A percentile compares a stretch with the other conserved stretches of the same genome.
Evolutionary conservation across 1,140 invertebrate genomes (phyloP).

Genomic region (Eupeodes corollae): DNA sequence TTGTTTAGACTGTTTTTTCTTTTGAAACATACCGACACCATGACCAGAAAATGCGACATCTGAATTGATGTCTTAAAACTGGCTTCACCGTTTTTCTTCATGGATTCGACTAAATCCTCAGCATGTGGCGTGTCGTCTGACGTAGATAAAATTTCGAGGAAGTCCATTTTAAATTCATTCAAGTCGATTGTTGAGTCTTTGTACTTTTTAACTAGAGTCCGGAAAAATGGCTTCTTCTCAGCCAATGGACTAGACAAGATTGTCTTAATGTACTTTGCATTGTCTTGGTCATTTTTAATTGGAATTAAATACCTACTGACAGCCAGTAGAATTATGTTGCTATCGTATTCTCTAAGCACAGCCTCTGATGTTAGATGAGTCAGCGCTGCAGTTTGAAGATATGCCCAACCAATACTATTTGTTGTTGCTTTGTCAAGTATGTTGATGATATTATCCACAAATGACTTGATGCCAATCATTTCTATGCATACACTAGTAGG

Average conservation of each 20-base stretch:
- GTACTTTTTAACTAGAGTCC: slow-evolving; percentile 8
- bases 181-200: slow-evolving; percentile 9
- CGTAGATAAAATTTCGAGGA: slow-evolving; percentile 21
- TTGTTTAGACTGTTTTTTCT: slow-evolving; percentile 5
- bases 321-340: slow-evolving; percentile 23
- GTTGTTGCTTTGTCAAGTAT: slow-evolving; percentile 22
- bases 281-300: not conserved
- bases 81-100: slow-evolving; percentile 13
- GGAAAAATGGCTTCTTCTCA: slow-evolving; percentile 15
- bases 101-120: slow-evolving; percentile 15
- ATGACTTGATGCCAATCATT: slow-evolving; percentile 28
- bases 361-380: slow-evolving; percentile 23
- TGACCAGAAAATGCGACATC: slow-evolving; percentile 21
- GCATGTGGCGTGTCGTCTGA: slow-evolving; percentile 3
- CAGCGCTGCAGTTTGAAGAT: slow-evolving; percentile 33
- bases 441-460: slow-evolving; percentile 23
- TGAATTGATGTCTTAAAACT: slow-evolving; percentile 15
- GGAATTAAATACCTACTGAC: slow-evolving; percentile 29
- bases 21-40: slow-evolving; percentile 25
- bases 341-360: slow-evolving; percentile 16
- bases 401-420: slow-evolving; percentile 29
- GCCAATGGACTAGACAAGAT: slow-evolving; percentile 19
- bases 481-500: slow-evolving; percentile 34
- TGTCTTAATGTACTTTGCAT: slow-evolving; percentile 9
- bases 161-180: slow-evolving; percentile 18